Evolutionary conservation across 2,797 vertebrate genomes (phyloP), one percentile per base, ranked within the genome.

Genomic region (Lycodopsis pacificus): DNA sequence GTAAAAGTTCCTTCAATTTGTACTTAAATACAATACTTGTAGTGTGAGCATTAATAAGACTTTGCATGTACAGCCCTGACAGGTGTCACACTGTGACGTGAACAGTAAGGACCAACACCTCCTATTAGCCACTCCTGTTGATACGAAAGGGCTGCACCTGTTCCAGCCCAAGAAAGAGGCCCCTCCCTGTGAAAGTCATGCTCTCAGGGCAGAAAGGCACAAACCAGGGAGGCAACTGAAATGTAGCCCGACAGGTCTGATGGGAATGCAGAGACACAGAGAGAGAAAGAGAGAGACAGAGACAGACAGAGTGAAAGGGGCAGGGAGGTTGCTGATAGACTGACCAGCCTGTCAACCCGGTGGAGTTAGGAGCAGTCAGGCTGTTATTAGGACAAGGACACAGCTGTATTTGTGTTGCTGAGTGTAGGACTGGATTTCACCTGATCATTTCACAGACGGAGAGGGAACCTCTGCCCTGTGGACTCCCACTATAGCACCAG

Each of bases 191-290:
- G 73, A 83, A 81, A 81, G 71, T 73, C 70, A 68, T 81, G 67
- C 77, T 78, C 73, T 75, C 73, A 22, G 80, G 65, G 58, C 77
- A 83, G 34, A 65, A 34, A 88, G 81, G 62, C 12, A 15, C 80
- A 65, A 67, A 66, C 36, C 61, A 63, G 71, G 32, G 51, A 66
- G 65, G 70, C 78, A 85, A 86, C 80, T 92, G 86, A 94, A 95
- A 95, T 95, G 94, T 88, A 79, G 93, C 86, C 85, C 12, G 72
- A 94, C 95, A 93, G 93, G 95, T 95, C 91, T 80, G 89, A 91
- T 94, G 82, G 86, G 93, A 90, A 79, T n/a, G 27, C 63, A 87
- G 70, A 82, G 56, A 44, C 8, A 71, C 4, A 44, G 27, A 27
- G 27, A 27, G 25, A 25, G 44, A 71, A 36, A 12, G 53, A 71